A percentile compares a stretch with the other conserved stretches of the same genome.
These are phyloP conservation scores for Lagopus leucura DNA, from an alignment of 2,113 vertebrate species.

Conservation along the genomic window DNA sequence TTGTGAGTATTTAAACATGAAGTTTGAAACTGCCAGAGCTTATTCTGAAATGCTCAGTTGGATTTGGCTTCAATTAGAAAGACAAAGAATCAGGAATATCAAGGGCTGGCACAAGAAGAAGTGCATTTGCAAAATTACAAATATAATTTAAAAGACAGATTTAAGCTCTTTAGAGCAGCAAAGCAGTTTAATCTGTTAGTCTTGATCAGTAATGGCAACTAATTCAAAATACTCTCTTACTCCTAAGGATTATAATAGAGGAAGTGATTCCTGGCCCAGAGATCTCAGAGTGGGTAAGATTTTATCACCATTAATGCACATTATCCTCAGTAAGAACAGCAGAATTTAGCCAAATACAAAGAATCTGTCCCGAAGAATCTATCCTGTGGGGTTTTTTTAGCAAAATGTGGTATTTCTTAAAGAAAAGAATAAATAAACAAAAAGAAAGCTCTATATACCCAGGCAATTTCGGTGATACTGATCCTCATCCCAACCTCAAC, in stretches of 20 bases:
- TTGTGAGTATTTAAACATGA: not conserved
- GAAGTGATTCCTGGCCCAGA: not conserved
- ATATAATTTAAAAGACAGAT: not conserved
- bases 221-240: not conserved
- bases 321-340: not conserved
- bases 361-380: not conserved
- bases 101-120: not conserved
- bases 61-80: not conserved
- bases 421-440: not conserved
- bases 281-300: not conserved
- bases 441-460: not conserved
- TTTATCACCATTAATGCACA: not conserved
- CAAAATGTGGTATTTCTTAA: not conserved
- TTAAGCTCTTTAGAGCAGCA: not conserved
- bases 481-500: not conserved
- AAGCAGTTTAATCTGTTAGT: not conserved
- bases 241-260: not conserved
- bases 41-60: not conserved
- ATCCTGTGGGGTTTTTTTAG: not conserved
- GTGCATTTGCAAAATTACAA: not conserved
- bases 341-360: constrained; percentile 17
- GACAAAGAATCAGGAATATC: not conserved
- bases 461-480: not conserved
- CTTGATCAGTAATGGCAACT: not conserved
- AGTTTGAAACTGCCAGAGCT: not conserved